Evolutionary conservation across 2,888 invertebrate species (phyloP), one percentile per base, ranked within the genome.

Genomic region (Clivina fossor): DNA sequence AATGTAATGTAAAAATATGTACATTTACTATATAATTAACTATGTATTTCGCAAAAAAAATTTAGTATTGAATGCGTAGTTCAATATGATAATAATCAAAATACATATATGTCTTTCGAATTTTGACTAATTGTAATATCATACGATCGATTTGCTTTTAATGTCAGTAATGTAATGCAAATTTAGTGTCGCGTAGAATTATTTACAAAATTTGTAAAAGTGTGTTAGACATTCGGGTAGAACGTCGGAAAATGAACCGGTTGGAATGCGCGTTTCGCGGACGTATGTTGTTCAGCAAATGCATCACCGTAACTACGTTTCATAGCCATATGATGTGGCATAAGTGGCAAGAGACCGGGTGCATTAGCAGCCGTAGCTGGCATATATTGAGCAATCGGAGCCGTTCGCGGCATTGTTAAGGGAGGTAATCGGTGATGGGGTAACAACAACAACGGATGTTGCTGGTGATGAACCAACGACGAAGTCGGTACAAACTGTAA

Each of bases 221-320:
- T n/a, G n/a, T 24, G 9, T 67, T 68, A 72, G 66, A 73, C 71
- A 60, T 72, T 73, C 4, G 71, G 71, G 62, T 74, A 74, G 62
- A 73, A 74, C 24, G 65, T 69, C 15, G 66, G 71, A 60, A 74
- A 75, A 24, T 58, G 60, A 11, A 74, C 62, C n/a, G 72, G 68
- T 44, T 71, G 70, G 57, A 68, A 73, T 8, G 70, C 67, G 26
- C 74, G 65, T 63, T 74, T 74, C 3, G 73, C 73, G 0, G 73
- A 66, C 4, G 69, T 58, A 15, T 66, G 64, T 51, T 69, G 69
- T 11, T 72, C 71, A 35, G 69, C 65, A 56, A 75, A 74, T 26
- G 74, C 74, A 57, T 74, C 74, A 7, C 73, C 73, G 57, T 74
- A 74, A 53, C 70, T 72, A 22, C 74, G 63, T 58, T 74, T 75